Percentiles rank a stretch among this genome's conserved stretches.
Evolutionary conservation across 1,140 invertebrate species (phyloP).

Genomic region (Leptinotarsa defecta): DNA sequence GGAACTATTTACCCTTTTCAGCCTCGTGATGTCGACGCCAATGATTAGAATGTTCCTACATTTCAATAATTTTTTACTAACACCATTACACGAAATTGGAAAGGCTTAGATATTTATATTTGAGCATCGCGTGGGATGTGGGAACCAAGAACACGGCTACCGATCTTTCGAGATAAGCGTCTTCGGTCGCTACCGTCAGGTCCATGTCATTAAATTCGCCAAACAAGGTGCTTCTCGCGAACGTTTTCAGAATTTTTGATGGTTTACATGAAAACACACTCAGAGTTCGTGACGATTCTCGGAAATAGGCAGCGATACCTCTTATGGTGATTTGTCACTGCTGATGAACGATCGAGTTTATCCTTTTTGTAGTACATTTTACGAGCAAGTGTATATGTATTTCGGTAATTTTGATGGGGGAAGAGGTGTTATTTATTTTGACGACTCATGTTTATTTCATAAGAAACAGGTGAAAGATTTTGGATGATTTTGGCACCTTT

Average conservation of each 20-base stretch:
- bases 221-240: conserved; percentile 32
- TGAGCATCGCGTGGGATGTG: conserved; percentile 32
- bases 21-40: not conserved
- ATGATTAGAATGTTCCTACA: not conserved
- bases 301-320: not conserved
- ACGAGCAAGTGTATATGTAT: no score
- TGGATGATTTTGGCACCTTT: no score
- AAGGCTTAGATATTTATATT: conserved; percentile 40
- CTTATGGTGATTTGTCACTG: not conserved
- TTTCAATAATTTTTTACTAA: conserved; percentile 30
- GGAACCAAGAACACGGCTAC: conserved; percentile 42
- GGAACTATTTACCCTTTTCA: no score
- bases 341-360: no score
- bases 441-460: no score
- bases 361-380: no score
- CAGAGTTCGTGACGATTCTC: not conserved
- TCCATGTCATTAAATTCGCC: conserved; percentile 33
- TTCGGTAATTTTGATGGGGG: no score
- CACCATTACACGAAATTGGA: conserved; percentile 42
- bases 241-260: conserved; percentile 35
- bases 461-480: no score
- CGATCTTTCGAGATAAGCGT: conserved; percentile 35
- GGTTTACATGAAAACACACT: conserved; percentile 12
- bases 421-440: no score
- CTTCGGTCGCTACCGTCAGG: conserved; percentile 33